Base-by-base conservation (phyloP, 1,140 invertebrate genomes). In the Aculops lycopersici region DNA sequence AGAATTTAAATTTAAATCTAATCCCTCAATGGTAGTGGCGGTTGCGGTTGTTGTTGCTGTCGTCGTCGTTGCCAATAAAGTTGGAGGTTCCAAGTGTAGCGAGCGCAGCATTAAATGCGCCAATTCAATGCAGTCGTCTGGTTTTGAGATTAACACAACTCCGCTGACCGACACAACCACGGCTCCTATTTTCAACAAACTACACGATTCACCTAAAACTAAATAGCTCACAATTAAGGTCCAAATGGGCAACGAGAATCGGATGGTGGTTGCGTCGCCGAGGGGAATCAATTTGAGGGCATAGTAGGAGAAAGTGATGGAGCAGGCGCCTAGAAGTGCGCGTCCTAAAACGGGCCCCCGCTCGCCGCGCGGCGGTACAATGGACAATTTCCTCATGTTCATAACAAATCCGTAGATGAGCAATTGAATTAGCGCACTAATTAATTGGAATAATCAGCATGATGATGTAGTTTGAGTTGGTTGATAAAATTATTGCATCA, bases 261-360 rank as follows among this genome's bases (percentile, higher is more conserved):
- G 64, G 16, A 66, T 64, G 4, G 64, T 60, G 1, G 63, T 62
- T 5, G 64, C 63, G 52, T 65, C 62, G 3, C 62, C 62, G 15
- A 66, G 41, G 14, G 64, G 61, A 24, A 66, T 47, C 42, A 58
- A 55, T 37, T 59, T 67, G 60, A 40, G 72, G 58, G 36, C 36
- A 2, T 17, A 31, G 35, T 43, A 45, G 2, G 35, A 3, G 12
- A 19, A 39, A 3, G n/a, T 20, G n/a, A 44, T 3, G 2, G 43
- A 44, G 15, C 39, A 15, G 21, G 17, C 36, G 3, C 44, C 44
- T 3, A 21, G 24, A 31, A 31, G 8, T 8, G 24, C 24, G 24
- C 24, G 24, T n/a, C 8, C 8, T n/a, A n/a, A 8, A 8, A n/a
- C n/a, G 24, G 24, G 8, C 24, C 8, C 8, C 8, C n/a, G n/a